A percentile compares a stretch with the other conserved stretches of the same genome.
phyloP scores from a whole-genome alignment of 2,797 vertebrate genomes.

The Anguilla obscura region DNA sequence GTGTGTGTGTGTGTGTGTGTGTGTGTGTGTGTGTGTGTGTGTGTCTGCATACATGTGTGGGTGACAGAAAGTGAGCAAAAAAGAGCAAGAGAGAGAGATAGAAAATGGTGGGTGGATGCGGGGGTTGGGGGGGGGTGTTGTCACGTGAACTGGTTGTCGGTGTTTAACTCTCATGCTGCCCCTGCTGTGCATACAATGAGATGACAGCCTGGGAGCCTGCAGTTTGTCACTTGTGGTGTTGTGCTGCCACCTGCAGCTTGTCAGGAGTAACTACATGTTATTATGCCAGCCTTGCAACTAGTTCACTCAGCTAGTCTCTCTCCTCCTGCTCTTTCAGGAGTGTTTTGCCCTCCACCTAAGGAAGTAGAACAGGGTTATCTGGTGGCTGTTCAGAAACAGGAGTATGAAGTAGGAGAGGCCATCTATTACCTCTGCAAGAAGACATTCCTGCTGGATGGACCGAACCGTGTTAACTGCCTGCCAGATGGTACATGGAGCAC shows the following conservation, averaged over 20 bases:
- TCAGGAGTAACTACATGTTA: neutral
- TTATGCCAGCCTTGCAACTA: neutral
- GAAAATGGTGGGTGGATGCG: constrained; percentile 46
- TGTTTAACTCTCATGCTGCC: constrained; percentile 51
- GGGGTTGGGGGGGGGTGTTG: constrained; percentile 32
- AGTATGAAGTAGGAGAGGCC: constrained; percentile 76
- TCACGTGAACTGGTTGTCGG: constrained; percentile 15
- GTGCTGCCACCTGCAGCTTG: constrained; percentile 30
- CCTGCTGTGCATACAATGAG: constrained; percentile 53
- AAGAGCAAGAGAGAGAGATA: constrained; percentile 32
- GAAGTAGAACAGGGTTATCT: constrained; percentile 74
- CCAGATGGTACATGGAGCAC: constrained; percentile 76
- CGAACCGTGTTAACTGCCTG: constrained; percentile 74
- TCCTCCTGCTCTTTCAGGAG: constrained; percentile 53
- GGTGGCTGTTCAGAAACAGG: constrained; percentile 76
- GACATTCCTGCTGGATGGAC: constrained; percentile 76
- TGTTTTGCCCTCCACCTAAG: constrained; percentile 71
- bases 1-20: constrained; percentile 17
- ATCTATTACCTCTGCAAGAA: constrained; percentile 82
- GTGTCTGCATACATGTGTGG: constrained; percentile 38
- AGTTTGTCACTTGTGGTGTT: neutral
- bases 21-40: constrained; percentile 20
- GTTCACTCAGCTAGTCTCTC: neutral
- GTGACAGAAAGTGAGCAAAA: constrained; percentile 27
- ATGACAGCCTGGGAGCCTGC: neutral